Evolutionary conservation across 2,888 invertebrate genomes (phyloP).

Genomic region (Melanchra persicariae): DNA sequence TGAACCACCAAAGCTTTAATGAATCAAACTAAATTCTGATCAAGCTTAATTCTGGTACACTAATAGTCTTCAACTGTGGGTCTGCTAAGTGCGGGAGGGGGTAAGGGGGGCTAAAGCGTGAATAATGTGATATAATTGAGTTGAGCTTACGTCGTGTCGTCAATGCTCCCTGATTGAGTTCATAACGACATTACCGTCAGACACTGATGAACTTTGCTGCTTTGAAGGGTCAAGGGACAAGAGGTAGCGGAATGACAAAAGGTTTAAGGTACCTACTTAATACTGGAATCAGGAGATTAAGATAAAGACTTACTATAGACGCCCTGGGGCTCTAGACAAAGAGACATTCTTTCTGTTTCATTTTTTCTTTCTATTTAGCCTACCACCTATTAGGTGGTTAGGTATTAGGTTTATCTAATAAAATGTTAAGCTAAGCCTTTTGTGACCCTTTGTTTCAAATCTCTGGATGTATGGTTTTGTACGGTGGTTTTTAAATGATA

Average conservation of each 20-base stretch:
- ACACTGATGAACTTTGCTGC: constrained; percentile 87
- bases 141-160: constrained; percentile 85
- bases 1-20: constrained; percentile 20
- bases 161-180: constrained; percentile 88
- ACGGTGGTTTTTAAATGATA: no score
- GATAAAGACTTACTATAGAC: no score
- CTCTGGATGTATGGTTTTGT: no score
- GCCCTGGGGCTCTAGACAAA: no score
- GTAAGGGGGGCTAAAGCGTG: constrained; percentile 67
- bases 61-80: constrained; percentile 49
- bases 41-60: constrained; percentile 49
- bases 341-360: no score
- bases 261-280: no score
- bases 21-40: constrained; percentile 32
- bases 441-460: no score
- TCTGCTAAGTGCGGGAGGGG: constrained; percentile 47
- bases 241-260: constrained; percentile 56
- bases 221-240: constrained; percentile 49
- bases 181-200: constrained; percentile 84
- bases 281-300: no score
- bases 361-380: no score
- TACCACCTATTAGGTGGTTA: no score
- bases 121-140: constrained; percentile 85
- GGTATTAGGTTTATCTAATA: no score
- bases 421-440: no score